Percentiles rank a stretch among this genome's conserved stretches.
Conservation (phyloP, 2,888 invertebrate genomes). For the Oxystoma pomonae region DNA sequence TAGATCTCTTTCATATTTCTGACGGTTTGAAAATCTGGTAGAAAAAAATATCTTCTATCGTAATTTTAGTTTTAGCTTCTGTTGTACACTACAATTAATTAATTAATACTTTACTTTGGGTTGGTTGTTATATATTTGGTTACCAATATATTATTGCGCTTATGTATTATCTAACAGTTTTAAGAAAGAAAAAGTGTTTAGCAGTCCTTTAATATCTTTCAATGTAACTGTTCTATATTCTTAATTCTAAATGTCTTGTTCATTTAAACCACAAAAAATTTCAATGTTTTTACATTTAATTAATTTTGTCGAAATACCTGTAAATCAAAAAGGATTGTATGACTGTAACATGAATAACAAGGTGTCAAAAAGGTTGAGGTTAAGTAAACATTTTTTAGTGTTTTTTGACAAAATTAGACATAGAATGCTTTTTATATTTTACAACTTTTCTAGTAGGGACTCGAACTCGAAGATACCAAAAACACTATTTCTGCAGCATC, state of each 20-base stretch:
- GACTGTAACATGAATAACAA: no score
- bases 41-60: not conserved
- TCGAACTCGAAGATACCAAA: no score
- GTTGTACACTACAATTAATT: slow-evolving; percentile 14
- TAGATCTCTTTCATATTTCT: slow-evolving; percentile 19
- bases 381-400: no score
- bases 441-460: no score
- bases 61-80: slow-evolving; percentile 2
- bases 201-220: slow-evolving; percentile 14
- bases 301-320: not conserved
- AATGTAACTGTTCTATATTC: slow-evolving; percentile 6
- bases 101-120: slow-evolving; percentile 32
- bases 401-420: no score
- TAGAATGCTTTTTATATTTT: no score
- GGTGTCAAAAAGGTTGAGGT: no score
- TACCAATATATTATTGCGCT: slow-evolving; percentile 40
- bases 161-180: slow-evolving; percentile 26
- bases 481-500: no score
- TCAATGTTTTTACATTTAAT: slow-evolving; percentile 3
- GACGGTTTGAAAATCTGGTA: slow-evolving; percentile 10
- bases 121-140: slow-evolving; percentile 40
- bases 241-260: not conserved
- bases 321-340: no score
- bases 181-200: slow-evolving; percentile 9
- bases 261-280: slow-evolving; percentile 34